A percentile compares a stretch with the other conserved stretches of the same genome.
Evolutionary conservation across 1,140 invertebrate species (phyloP).

Genomic region (Platorchestia sp.): DNA sequence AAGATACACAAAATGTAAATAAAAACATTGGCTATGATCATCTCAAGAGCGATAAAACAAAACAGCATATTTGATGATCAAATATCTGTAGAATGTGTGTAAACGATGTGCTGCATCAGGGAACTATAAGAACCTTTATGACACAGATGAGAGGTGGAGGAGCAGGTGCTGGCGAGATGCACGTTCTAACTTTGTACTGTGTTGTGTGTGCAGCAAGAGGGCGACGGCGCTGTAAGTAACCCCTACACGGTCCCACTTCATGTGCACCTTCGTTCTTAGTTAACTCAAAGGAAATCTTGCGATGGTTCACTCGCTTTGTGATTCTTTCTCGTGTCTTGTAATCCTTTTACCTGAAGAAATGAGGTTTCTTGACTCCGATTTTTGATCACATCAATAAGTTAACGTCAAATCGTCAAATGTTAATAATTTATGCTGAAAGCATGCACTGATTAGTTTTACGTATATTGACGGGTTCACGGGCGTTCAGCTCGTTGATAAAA

Average conservation of each 20-base stretch:
- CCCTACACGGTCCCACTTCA: neutral
- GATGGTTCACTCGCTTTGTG: neutral
- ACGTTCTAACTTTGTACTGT: conserved; percentile 31
- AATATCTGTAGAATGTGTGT: neutral
- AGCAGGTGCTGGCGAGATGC: neutral
- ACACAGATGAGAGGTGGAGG: neutral
- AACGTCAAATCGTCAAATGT: too few relatives aligned
- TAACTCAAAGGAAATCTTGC: neutral
- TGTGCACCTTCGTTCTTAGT: neutral
- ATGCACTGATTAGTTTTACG: neutral
- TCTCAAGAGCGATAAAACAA: neutral
- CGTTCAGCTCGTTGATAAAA: neutral
- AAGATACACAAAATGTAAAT: neutral
- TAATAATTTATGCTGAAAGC: neutral
- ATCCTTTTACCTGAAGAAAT: neutral
- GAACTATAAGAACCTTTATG: neutral
- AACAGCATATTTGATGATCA: neutral
- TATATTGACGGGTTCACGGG: neutral
- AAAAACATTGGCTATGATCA: neutral
- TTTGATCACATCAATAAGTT: neutral
- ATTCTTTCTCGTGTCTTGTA: neutral
- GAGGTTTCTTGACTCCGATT: neutral
- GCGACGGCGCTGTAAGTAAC: conserved; percentile 44
- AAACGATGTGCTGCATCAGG: neutral
- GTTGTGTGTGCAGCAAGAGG: conserved; percentile 43